Conservation (phyloP, 2,888 invertebrate genomes). For the Chrysolina americana region DNA sequence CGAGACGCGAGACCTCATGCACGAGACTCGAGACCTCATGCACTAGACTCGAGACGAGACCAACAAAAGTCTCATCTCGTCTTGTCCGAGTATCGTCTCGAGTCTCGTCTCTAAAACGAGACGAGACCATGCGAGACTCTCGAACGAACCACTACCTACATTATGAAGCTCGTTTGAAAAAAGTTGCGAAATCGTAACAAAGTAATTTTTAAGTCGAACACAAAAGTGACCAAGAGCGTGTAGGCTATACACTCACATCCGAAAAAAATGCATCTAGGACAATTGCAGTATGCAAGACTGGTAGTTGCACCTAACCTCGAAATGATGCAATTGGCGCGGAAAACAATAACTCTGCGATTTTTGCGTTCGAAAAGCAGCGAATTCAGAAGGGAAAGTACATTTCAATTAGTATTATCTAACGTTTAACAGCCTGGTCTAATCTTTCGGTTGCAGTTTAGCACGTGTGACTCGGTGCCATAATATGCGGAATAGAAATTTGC, state of each 20-base stretch:
- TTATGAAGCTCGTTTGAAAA: background rate
- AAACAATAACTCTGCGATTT: slow-evolving; percentile 44
- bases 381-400: slow-evolving; percentile 57
- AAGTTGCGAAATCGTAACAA: background rate
- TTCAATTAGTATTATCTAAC: slow-evolving; percentile 62
- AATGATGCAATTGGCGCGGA: slow-evolving; percentile 42
- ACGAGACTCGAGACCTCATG: too few relatives aligned
- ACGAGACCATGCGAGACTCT: too few relatives aligned
- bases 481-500: slow-evolving; percentile 40
- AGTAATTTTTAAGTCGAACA: background rate
- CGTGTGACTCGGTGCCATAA: slow-evolving; percentile 35
- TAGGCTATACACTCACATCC: background rate
- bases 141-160: too few relatives aligned
- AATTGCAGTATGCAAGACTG: slow-evolving; percentile 36
- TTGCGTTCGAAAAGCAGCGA: slow-evolving; percentile 44
- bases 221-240: slow-evolving; percentile 31
- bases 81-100: too few relatives aligned
- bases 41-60: too few relatives aligned
- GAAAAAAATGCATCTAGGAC: slow-evolving; percentile 37
- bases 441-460: slow-evolving; percentile 37
- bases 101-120: too few relatives aligned
- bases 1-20: too few relatives aligned
- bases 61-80: too few relatives aligned
- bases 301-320: slow-evolving; percentile 28
- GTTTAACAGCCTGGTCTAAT: slow-evolving; percentile 46